A percentile compares a stretch with the other conserved stretches of the same genome.
These are phyloP conservation scores for Megatriorchis doriae DNA, from an alignment of 2,113 vertebrate genomes.

Conservation along the genomic window DNA sequence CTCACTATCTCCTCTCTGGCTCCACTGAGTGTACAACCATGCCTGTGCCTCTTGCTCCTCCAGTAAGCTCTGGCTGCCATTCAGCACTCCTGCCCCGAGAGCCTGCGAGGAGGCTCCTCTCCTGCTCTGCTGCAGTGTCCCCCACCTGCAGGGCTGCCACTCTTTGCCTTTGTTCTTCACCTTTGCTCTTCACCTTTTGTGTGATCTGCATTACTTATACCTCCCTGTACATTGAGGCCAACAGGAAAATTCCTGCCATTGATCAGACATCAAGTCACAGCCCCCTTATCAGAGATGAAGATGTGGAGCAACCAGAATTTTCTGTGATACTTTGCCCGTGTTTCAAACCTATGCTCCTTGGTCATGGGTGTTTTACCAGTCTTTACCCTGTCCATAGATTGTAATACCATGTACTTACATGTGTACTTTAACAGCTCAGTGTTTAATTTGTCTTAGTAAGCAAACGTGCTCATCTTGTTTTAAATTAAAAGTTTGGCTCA, in stretches of 20 bases:
- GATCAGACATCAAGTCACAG: not conserved
- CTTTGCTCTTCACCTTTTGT: not conserved
- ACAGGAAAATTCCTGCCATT: not conserved
- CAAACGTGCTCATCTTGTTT: not conserved
- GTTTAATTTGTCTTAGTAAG: not conserved
- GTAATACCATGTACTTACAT: not conserved
- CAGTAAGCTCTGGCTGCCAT: not conserved
- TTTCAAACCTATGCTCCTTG: not conserved
- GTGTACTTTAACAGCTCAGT: not conserved
- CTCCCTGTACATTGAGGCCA: not conserved
- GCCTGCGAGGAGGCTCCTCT: not conserved
- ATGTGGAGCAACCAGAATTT: not conserved
- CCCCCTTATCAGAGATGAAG: not conserved
- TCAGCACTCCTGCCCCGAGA: not conserved
- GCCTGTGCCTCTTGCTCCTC: not conserved
- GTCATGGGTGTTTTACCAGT: not conserved
- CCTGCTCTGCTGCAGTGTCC: not conserved
- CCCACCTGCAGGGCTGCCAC: not conserved
- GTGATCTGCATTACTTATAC: not conserved
- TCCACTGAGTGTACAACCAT: not conserved
- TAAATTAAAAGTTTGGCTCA: not conserved
- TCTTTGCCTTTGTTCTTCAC: not conserved
- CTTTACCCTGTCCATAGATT: not conserved
- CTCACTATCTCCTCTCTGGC: fast-evolving
- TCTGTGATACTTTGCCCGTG: not conserved